phyloP scores from a whole-genome alignment of 2,888 invertebrate species.

The Chrysolina oricalcia region DNA sequence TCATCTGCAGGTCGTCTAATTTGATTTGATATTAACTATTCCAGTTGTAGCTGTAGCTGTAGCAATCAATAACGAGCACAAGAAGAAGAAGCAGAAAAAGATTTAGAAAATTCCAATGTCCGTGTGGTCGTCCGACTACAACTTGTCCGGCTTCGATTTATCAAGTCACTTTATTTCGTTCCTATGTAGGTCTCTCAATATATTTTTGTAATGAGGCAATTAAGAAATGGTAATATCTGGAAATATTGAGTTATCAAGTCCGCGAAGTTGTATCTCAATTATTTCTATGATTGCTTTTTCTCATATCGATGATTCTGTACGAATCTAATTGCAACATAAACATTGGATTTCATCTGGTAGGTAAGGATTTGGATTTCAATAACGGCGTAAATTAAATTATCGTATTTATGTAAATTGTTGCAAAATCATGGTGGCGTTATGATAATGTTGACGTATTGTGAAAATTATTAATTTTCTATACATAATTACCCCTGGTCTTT shows the following conservation, averaged over 20 bases:
- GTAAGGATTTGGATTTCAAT: background rate
- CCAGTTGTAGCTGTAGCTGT: background rate
- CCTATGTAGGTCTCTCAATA: slow-evolving; percentile 18
- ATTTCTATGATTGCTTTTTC: slow-evolving; percentile 37
- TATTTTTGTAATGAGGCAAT: slow-evolving; percentile 38
- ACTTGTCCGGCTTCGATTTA: slow-evolving; percentile 28
- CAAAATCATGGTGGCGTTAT: background rate
- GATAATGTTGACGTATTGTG: background rate
- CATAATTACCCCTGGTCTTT: background rate
- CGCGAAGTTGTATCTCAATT: slow-evolving; percentile 40
- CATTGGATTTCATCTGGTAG: slow-evolving; percentile 4
- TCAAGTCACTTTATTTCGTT: slow-evolving; percentile 26
- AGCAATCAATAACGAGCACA: background rate
- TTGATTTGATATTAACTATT: background rate
- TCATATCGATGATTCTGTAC: slow-evolving; percentile 7
- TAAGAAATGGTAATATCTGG: slow-evolving; percentile 36
- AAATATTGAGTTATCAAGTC: slow-evolving; percentile 40
- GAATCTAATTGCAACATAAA: slow-evolving; percentile 8
- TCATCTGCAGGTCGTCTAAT: background rate
- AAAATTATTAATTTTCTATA: background rate
- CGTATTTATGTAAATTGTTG: background rate
- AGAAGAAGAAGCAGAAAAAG: slow-evolving; percentile 4
- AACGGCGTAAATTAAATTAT: background rate
- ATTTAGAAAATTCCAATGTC: background rate
- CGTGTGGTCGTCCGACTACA: slow-evolving; percentile 28